Conservation (phyloP, 2,888 invertebrate genomes). For the Mythimna albipuncta region DNA sequence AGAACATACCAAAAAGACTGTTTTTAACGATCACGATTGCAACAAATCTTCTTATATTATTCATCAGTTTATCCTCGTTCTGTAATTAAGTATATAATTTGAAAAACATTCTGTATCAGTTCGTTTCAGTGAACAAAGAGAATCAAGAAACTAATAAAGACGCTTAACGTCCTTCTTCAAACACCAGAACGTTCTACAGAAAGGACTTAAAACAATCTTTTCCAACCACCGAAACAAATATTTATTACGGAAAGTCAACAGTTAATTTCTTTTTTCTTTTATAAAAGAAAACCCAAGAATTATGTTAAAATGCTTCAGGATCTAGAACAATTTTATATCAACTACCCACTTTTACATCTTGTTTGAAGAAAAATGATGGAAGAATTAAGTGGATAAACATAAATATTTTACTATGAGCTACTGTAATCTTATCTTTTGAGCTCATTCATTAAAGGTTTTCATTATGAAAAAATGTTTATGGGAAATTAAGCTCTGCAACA, state of each 20-base stretch:
- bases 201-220: slow-evolving; percentile 72
- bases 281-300: slow-evolving; percentile 57
- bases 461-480: slow-evolving; percentile 44
- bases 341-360: slow-evolving; percentile 35
- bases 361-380: slow-evolving; percentile 54
- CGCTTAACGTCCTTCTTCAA: slow-evolving; percentile 66
- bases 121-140: slow-evolving; percentile 47
- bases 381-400: slow-evolving; percentile 41
- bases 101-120: slow-evolving; percentile 43
- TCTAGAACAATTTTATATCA: slow-evolving; percentile 61
- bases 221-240: slow-evolving; percentile 74
- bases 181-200: slow-evolving; percentile 67
- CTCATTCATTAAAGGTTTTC: slow-evolving; percentile 55
- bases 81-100: slow-evolving; percentile 33
- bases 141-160: slow-evolving; percentile 63
- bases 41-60: neutral
- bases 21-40: neutral
- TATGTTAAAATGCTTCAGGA: slow-evolving; percentile 50
- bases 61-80: slow-evolving; percentile 11
- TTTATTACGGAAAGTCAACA: slow-evolving; percentile 74
- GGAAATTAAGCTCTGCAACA: slow-evolving; percentile 26
- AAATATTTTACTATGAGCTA: slow-evolving; percentile 48
- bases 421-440: slow-evolving; percentile 54
- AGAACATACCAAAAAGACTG: too few relatives aligned
- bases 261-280: slow-evolving; percentile 70